Evolutionary conservation across 2,113 vertebrate species (phyloP), one percentile per base, ranked within the genome.

Genomic region (Theropithecus gelada): DNA sequence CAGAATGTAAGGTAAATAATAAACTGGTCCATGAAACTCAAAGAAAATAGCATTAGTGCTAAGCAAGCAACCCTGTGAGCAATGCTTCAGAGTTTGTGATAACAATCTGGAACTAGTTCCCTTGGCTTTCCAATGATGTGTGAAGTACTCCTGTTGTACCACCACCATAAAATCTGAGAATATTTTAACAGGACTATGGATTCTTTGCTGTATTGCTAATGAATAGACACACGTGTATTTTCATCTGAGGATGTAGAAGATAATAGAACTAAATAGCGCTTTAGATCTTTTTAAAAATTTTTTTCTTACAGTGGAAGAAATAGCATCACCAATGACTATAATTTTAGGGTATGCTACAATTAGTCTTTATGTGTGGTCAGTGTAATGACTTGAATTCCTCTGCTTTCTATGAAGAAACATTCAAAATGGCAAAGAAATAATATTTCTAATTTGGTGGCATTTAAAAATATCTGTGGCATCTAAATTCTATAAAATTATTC

Each of bases 91-190:
- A 86, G 87, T 96, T 91, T 64, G 79, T 70, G 83, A 86, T 82
- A 92, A 95, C 89, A 40, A 95, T 89, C 86, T 72, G 52, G 75
- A 94, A 95, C 76, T 76, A 92, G 43, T 94, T 95, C 76, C 50
- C 93, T 78, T 96, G 50, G 88, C 43, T 96, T 92, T 92, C 66
- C 84, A 90, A 43, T 82, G 96, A 92, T 66, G 50, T 87, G 66
- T 92, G 66, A 94, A 89, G 73, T 78, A 35, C 72, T 92, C 32
- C 50, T 90, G 30, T 94, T 89, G 11, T 84, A 75, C 68, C 17
- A 16, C 75, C 22, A 91, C 70, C 50, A 23, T 89, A 92, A 92
- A 93, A 97, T 30, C 59, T 72, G 57, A 90, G 93, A 78, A 22
- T 59, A 66, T 92, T 61, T 96, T 66, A 94, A 59, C 8, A 81